Conservation (phyloP, 2,797 vertebrate genomes). For the Merluccius polli region DNA sequence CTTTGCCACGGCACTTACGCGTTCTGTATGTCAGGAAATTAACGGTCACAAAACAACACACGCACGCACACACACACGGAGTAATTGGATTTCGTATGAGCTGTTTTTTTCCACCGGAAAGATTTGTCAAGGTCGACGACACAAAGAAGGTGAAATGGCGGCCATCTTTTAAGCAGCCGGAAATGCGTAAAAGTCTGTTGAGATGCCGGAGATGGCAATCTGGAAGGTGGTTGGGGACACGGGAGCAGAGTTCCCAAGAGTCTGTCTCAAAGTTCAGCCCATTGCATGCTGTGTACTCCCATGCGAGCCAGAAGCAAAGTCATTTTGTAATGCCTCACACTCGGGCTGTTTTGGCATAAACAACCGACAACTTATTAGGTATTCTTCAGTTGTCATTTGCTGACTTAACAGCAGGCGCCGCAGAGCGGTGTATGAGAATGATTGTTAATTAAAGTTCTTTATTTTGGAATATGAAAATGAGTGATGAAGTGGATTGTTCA, state of each 20-base stretch:
- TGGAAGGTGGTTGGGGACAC: background rate
- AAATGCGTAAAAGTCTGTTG: background rate
- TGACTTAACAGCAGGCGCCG: conserved; percentile 51
- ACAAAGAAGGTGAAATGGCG: conserved; percentile 28
- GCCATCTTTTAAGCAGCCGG: background rate
- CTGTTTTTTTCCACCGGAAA: conserved; percentile 14
- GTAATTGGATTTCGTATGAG: conserved; percentile 15
- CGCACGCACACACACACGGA: background rate
- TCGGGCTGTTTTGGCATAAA: conserved; percentile 35
- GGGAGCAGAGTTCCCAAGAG: background rate
- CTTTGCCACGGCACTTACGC: conserved; percentile 25
- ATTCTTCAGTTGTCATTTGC: conserved; percentile 44
- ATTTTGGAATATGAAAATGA: conserved; percentile 58
- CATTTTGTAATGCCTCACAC: conserved; percentile 8
- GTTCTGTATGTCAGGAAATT: conserved; percentile 23
- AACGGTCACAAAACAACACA: conserved; percentile 14
- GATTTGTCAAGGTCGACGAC: conserved; percentile 47
- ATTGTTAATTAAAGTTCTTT: conserved; percentile 46
- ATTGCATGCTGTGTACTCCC: background rate
- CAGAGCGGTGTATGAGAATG: conserved; percentile 43
- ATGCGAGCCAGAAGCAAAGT: conserved; percentile 15
- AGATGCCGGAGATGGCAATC: background rate
- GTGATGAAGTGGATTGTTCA: conserved; percentile 47
- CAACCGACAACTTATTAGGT: conserved; percentile 37
- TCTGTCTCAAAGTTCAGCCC: conserved; percentile 5